Evolutionary conservation across 2,113 vertebrate genomes (phyloP).

Genomic region (Okapia johnstoni): DNA sequence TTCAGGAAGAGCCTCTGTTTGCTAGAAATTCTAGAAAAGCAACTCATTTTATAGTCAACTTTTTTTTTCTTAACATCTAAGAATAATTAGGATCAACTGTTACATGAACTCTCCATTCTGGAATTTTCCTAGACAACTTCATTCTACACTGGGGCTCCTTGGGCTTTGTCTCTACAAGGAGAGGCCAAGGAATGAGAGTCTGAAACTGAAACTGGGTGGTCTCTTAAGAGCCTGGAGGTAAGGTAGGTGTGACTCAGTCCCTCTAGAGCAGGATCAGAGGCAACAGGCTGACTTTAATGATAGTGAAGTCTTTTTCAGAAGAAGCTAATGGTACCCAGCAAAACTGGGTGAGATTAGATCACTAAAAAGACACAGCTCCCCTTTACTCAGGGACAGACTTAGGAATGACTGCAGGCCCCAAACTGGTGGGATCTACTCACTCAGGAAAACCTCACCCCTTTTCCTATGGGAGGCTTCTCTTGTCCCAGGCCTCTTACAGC

Average conservation of each 20-base stretch:
- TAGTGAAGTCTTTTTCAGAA: background rate
- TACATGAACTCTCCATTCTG: background rate
- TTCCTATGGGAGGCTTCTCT: background rate
- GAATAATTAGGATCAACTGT: background rate
- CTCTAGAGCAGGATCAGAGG: background rate
- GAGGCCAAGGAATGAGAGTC: background rate
- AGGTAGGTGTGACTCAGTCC: background rate
- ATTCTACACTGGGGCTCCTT: background rate
- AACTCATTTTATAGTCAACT: background rate
- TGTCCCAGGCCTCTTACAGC: background rate
- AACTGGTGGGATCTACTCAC: background rate
- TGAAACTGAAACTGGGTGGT: background rate
- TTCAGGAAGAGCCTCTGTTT: background rate
- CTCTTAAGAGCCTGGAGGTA: background rate
- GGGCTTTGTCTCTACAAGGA: background rate
- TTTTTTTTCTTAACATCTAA: background rate
- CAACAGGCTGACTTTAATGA: background rate
- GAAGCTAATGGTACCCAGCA: background rate
- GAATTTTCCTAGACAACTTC: background rate
- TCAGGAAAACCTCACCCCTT: background rate
- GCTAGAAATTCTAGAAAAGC: constrained; percentile 4
- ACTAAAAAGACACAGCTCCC: background rate
- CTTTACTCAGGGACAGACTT: background rate
- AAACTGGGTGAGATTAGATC: background rate
- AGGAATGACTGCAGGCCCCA: background rate